phyloP scores from a whole-genome alignment of 2,797 vertebrate genomes.

The Sebastes melanostomus region DNA sequence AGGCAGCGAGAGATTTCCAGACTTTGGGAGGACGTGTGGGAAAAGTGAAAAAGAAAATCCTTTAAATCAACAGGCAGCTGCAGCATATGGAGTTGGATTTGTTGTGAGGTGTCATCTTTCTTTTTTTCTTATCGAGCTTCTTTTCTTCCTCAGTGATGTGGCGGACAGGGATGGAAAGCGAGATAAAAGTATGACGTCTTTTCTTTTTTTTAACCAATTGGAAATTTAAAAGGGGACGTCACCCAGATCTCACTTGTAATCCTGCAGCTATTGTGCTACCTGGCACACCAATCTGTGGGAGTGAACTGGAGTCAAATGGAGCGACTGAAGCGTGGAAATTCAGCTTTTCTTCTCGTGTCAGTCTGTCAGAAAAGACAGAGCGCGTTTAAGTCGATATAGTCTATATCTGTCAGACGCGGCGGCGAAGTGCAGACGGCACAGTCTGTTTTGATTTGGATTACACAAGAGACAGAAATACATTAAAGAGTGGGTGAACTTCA shows the following conservation, averaged over 20 bases:
- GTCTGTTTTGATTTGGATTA: constrained; percentile 16
- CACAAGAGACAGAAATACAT: background rate
- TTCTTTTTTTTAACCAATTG: constrained; percentile 14
- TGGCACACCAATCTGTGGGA: constrained; percentile 63
- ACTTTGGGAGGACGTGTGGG: constrained; percentile 47
- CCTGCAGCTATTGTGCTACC: constrained; percentile 54
- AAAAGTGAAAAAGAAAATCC: constrained; percentile 52
- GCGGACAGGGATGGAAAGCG: background rate
- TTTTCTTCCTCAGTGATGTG: constrained; percentile 13
- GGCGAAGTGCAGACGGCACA: background rate
- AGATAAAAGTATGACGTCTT: constrained; percentile 27
- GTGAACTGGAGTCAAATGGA: constrained; percentile 51
- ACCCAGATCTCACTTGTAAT: constrained; percentile 44
- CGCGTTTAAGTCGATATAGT: constrained; percentile 7
- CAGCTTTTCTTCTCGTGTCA: constrained; percentile 53
- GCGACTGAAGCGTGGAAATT: constrained; percentile 39
- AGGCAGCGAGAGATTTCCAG: background rate
- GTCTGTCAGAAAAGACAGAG: constrained; percentile 17
- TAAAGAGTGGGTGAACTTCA: background rate
- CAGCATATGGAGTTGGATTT: constrained; percentile 14
- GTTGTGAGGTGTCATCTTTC: constrained; percentile 37
- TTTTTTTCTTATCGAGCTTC: background rate
- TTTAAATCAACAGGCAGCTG: constrained; percentile 42
- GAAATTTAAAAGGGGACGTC: constrained; percentile 24
- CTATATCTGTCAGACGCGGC: background rate